Percentiles rank a stretch among this genome's conserved stretches.
phyloP scores from a whole-genome alignment of 37 sponge, comb jelly and placozoan species.

The Trichoplax adhaerens region DNA sequence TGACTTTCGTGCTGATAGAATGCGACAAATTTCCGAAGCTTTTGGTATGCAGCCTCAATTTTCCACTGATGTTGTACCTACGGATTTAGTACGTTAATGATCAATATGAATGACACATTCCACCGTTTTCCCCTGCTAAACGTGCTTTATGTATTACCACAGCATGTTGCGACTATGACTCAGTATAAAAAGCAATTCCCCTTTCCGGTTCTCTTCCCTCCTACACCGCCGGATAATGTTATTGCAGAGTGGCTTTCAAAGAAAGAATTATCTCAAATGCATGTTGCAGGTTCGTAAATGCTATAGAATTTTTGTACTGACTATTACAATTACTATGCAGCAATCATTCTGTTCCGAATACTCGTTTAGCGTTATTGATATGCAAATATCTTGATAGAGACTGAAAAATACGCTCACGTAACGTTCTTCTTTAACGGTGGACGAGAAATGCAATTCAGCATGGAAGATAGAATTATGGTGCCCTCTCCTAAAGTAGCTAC shows the following conservation, averaged over 20 bases:
- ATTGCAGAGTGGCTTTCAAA: constrained; percentile 83
- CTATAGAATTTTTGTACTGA: neutral
- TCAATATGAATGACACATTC: too few species aligned
- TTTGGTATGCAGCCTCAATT: constrained; percentile 85
- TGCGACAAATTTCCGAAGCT: constrained; percentile 91
- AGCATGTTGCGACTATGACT: neutral
- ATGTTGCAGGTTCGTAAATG: constrained; percentile 63
- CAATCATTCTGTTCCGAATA: neutral
- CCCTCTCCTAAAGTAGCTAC: constrained; percentile 92
- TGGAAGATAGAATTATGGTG: constrained; percentile 71
- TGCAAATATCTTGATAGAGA: constrained; percentile 29
- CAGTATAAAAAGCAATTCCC: constrained; percentile 88
- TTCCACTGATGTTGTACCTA: constrained; percentile 34
- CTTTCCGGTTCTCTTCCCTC: constrained; percentile 65
- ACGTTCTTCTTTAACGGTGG: constrained; percentile 99
- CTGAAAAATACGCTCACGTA: constrained; percentile 99
- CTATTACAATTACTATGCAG: neutral
- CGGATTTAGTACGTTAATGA: neutral
- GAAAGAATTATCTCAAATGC: constrained; percentile 59
- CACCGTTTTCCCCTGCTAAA: too few species aligned
- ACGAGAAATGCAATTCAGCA: constrained; percentile 41
- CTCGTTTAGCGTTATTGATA: neutral
- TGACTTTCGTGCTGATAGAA: constrained; percentile 82
- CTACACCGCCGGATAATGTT: constrained; percentile 45
- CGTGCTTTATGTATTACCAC: too few species aligned